Percentiles rank a stretch among this genome's conserved stretches.
Conservation (phyloP, 2,888 invertebrate genomes). For the Epinotia brunnichana region DNA sequence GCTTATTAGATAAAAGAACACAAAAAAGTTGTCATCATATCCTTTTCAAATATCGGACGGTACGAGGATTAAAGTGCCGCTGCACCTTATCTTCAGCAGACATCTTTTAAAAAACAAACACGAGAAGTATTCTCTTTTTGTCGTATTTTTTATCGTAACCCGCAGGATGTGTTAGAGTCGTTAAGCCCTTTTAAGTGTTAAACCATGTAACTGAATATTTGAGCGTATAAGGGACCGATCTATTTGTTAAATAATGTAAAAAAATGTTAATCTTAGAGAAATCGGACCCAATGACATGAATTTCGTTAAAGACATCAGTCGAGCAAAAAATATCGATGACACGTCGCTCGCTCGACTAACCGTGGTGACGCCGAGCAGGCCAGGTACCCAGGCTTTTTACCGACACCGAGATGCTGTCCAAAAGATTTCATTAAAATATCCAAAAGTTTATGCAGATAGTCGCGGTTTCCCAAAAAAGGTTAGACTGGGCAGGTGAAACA, state of each 20-base stretch:
- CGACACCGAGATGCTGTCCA: slow-evolving; percentile 62
- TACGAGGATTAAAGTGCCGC: slow-evolving; percentile 82
- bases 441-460: slow-evolving; percentile 52
- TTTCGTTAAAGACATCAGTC: slow-evolving; percentile 81
- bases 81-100: slow-evolving; percentile 80
- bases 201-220: slow-evolving; percentile 84
- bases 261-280: slow-evolving; percentile 80
- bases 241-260: slow-evolving; percentile 83
- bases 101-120: slow-evolving; percentile 84
- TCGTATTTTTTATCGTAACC: slow-evolving; percentile 82
- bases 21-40: slow-evolving; percentile 83
- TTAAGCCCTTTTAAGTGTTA: slow-evolving; percentile 85
- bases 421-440: slow-evolving; percentile 79
- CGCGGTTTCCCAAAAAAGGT: neutral
- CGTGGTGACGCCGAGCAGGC: slow-evolving; percentile 66
- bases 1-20: slow-evolving; percentile 78
- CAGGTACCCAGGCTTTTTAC: slow-evolving; percentile 72
- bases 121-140: slow-evolving; percentile 80
- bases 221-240: slow-evolving; percentile 81
- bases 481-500: neutral
- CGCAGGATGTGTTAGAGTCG: slow-evolving; percentile 84
- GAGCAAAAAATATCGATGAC: slow-evolving; percentile 80
- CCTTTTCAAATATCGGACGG: slow-evolving; percentile 83
- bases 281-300: slow-evolving; percentile 82
- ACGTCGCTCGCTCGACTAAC: slow-evolving; percentile 70